Evolutionary conservation across 2,888 invertebrate genomes (phyloP), one percentile per base, ranked within the genome.

Genomic region (Adelphocoris suturalis): DNA sequence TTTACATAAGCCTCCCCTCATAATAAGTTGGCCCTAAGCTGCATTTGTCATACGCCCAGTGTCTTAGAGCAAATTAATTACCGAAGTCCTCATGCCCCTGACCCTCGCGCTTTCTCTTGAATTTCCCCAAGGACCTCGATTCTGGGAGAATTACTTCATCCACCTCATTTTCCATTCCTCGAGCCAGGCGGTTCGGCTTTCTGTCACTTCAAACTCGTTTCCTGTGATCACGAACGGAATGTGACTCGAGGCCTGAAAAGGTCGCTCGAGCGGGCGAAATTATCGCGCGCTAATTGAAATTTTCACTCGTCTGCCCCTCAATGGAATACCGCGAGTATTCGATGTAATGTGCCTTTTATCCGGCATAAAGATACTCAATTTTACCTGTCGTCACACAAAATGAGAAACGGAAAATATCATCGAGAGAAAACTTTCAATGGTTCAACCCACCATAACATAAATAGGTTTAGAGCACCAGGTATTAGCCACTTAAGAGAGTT

Each of bases 1-100:
- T 82, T 82, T 82, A 82, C 82, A 82, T 82, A 82, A 82, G 82
- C 82, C 82, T 19, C 82, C 82, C 52, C 52, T 82, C 82, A 52
- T 61, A 86, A 68, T 57, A 86, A 86, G 86, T 61, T 86, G 37
- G 61, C 19, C 37, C 37, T 86, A 46, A 86, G 86, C 86, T 86
- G 68, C 75, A 61, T 86, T 86, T 86, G 52, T 82, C 82, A 82
- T 82, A 82, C 48, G 82, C 82, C 82, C 52, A 27, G 52, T 82
- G 82, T 82, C 82, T 52, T 82, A 12, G 82, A 27, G 7, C 52
- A 82, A 82, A 82, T 82, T 47, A 82, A 82, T 82, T 82, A 52
- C 19, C 52, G 23, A 68, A 23, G 23, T 23, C 68, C 68, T 23
- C 27, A 23, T 23, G 68, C 68, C 68, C 68, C 68, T 68, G 68